A percentile compares a stretch with the other conserved stretches of the same genome.
Evolutionary conservation across 2,888 invertebrate species (phyloP).

Genomic region (Seira ritae): DNA sequence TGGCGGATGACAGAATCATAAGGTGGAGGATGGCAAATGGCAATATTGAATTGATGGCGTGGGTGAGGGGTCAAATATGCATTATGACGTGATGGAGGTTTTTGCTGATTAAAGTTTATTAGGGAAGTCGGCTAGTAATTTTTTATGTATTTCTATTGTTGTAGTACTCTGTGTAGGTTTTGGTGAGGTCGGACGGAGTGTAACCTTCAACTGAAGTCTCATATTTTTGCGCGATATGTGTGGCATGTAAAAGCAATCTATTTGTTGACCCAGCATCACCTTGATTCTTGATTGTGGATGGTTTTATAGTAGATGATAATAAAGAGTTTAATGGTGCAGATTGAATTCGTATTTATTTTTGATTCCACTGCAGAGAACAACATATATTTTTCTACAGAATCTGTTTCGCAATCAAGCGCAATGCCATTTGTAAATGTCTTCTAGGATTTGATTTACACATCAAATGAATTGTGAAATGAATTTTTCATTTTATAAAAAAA

Average conservation of each 20-base stretch:
- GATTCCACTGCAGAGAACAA: too few relatives aligned
- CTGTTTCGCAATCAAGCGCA: too few relatives aligned
- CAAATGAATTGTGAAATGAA: too few relatives aligned
- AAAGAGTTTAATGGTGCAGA: too few relatives aligned
- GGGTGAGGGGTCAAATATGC: slow-evolving; percentile 12
- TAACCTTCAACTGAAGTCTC: background rate
- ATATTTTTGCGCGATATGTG: background rate
- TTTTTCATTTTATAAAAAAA: too few relatives aligned
- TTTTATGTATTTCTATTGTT: slow-evolving; percentile 1
- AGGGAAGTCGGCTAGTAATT: background rate
- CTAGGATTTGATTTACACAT: too few relatives aligned
- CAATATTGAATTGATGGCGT: slow-evolving; percentile 15
- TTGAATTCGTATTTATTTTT: too few relatives aligned
- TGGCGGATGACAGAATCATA: too few relatives aligned
- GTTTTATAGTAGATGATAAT: too few relatives aligned
- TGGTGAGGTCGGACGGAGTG: background rate
- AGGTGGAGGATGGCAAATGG: too few relatives aligned
- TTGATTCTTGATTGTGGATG: background rate
- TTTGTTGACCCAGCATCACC: background rate
- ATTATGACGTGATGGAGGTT: background rate
- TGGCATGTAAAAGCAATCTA: background rate
- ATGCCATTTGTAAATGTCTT: too few relatives aligned
- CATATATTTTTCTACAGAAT: too few relatives aligned
- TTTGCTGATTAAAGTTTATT: background rate
- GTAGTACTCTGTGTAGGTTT: background rate